Percentiles rank a stretch among this genome's conserved stretches.
Conservation (phyloP, 1,140 invertebrate species). For the Homarus americanus region DNA sequence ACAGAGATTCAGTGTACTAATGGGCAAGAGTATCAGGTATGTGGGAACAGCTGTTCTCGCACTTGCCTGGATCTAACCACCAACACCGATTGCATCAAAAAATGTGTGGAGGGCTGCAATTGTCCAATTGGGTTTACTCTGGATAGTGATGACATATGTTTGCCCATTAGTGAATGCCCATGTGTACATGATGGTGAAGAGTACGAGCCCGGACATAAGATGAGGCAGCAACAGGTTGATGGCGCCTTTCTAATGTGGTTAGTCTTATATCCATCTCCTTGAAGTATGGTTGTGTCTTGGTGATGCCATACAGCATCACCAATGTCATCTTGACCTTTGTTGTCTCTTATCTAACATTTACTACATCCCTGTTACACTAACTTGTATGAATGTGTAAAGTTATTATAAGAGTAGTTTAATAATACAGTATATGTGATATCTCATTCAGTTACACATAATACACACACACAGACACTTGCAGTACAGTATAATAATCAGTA, state of each 20-base stretch:
- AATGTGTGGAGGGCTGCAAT: conserved; percentile 92
- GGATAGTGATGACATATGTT: conserved; percentile 85
- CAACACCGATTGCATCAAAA: conserved; percentile 80
- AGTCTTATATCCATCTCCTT: neutral
- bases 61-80: conserved; percentile 84
- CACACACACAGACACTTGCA: too few relatives aligned
- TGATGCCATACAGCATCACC: too few relatives aligned
- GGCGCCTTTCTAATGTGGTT: conserved; percentile 55
- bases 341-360: too few relatives aligned
- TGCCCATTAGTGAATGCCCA: conserved; percentile 86
- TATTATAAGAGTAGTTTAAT: too few relatives aligned
- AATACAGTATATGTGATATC: too few relatives aligned
- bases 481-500: too few relatives aligned
- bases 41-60: conserved; percentile 86
- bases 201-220: conserved; percentile 86
- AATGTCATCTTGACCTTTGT: too few relatives aligned
- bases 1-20: conserved; percentile 85
- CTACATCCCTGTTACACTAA: too few relatives aligned
- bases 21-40: conserved; percentile 88
- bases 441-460: too few relatives aligned
- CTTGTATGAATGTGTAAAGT: too few relatives aligned
- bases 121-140: conserved; percentile 89
- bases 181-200: conserved; percentile 85
- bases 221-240: conserved; percentile 62
- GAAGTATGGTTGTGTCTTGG: too few relatives aligned